Conservation (phyloP, 2,888 invertebrate species). For the Rambutsinella grinnellia region DNA sequence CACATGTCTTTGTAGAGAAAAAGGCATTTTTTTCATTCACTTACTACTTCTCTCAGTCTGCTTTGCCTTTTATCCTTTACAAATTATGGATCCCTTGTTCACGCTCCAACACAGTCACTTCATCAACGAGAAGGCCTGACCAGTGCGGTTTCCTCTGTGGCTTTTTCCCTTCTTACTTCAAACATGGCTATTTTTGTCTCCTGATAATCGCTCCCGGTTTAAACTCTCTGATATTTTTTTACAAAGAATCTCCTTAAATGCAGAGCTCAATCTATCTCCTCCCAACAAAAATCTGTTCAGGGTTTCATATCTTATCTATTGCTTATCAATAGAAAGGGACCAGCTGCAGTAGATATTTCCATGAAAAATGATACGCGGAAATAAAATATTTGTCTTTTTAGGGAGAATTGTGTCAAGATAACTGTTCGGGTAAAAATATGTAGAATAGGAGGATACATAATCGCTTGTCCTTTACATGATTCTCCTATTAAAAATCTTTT, state of each 20-base stretch:
- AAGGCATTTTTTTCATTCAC: not conserved
- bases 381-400: not conserved
- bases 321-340: not conserved
- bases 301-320: not conserved
- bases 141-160: conserved; percentile 38
- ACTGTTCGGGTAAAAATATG: not conserved
- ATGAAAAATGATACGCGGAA: not conserved
- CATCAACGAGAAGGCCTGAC: conserved; percentile 56
- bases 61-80: conserved; percentile 14
- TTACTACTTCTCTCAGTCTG: not conserved
- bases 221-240: not conserved
- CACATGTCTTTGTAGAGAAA: not conserved
- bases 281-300: not conserved
- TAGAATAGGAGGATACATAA: not conserved
- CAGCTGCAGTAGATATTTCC: not conserved
- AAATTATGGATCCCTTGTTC: conserved; percentile 47
- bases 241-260: conserved; percentile 5
- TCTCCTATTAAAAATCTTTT: not conserved
- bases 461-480: not conserved
- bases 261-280: not conserved
- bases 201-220: conserved; percentile 20
- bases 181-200: conserved; percentile 28
- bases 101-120: conserved; percentile 37
- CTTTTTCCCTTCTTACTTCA: conserved; percentile 26
- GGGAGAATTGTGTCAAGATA: not conserved